A percentile compares a stretch with the other conserved stretches of the same genome.
These are phyloP conservation scores for Porites cylindrica DNA, from an alignment of 92 coral and sea anemone genomes.

Conservation along the genomic window DNA sequence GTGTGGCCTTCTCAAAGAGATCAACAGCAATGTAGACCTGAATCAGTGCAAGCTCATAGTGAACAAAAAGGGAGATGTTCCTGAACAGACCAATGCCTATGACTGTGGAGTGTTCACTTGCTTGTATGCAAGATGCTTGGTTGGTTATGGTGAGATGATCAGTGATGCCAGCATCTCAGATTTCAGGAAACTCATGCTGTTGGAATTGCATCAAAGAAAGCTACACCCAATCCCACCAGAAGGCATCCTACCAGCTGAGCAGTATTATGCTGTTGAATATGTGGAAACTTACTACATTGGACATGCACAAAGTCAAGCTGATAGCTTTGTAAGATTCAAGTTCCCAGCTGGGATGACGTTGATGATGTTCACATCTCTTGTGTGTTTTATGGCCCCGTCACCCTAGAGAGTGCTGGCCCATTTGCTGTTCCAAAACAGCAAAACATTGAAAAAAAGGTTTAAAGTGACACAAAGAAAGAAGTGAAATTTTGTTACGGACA, in stretches of 20 bases:
- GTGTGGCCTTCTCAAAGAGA: conserved; percentile 44
- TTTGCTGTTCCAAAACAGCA: no score
- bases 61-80: conserved; percentile 50
- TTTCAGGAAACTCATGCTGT: conserved; percentile 48
- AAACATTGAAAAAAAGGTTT: no score
- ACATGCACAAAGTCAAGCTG: conserved; percentile 41
- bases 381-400: conserved; percentile 23
- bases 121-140: conserved; percentile 63
- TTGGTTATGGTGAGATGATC: conserved; percentile 44
- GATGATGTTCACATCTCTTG: conserved; percentile 50
- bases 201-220: conserved; percentile 16
- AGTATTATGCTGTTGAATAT: conserved; percentile 70
- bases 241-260: conserved; percentile 9
- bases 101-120: conserved; percentile 59
- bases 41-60: conserved; percentile 37
- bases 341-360: conserved; percentile 50
- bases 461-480: no score
- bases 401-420: no score
- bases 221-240: conserved; percentile 50
- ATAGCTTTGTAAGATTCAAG: conserved; percentile 37
- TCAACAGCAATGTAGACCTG: conserved; percentile 44
- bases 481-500: no score
- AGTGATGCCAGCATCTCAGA: conserved; percentile 40
- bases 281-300: conserved; percentile 59
- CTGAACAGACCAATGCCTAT: conserved; percentile 39